Evolutionary conservation across 2,113 vertebrate genomes (phyloP), one percentile per base, ranked within the genome.

Genomic region (Boleophthalmus pectinirostris): DNA sequence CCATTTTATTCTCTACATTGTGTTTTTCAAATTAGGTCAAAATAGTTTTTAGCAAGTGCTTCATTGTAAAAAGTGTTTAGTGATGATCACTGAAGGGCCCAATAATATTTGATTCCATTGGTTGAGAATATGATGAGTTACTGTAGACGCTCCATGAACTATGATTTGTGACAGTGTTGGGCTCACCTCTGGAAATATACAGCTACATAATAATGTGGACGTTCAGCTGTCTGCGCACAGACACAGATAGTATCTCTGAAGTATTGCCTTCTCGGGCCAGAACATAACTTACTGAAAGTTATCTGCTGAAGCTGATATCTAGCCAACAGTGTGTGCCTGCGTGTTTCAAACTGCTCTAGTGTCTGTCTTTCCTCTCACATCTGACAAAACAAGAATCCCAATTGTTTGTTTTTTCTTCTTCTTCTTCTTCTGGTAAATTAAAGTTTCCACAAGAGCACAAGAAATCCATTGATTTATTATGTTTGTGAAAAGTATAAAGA

Each of bases 181-280:
- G 86, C 91, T 91, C 78, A 82, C 75, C 86, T 90, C 82, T 83
- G 85, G 90, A 85, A 75, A 83, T 79, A 81, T 70, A 68, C 29
- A 5, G 11, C 35, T 46, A 74, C 63, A 63, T 81, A 88, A 82
- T 70, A 78, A 91, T 89, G 87, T 85, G 70, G 81, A 85, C 79
- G 75, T 79, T 89, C 73, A 66, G 67, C 71, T 24, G 53, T 79
- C 69, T 25, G 23, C 76, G 74, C 29, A 0, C 65, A 84, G 81
- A 83, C 82, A 72, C 77, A 93, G 92, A 93, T 93, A 87, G 79
- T 84, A 92, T 93, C 91, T 91, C 89, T 91, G 85, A 93, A 89
- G 91, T 87, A 89, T 89, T 68, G 84, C 83, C 87, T 70, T 53
- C 69, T 73, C 81, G 78, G 77, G 87, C 87, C 83, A 86, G 78